Percentiles rank a stretch among this genome's conserved stretches.
phyloP scores from a whole-genome alignment of 2,888 invertebrate genomes.

The Drosophila sordidula region DNA sequence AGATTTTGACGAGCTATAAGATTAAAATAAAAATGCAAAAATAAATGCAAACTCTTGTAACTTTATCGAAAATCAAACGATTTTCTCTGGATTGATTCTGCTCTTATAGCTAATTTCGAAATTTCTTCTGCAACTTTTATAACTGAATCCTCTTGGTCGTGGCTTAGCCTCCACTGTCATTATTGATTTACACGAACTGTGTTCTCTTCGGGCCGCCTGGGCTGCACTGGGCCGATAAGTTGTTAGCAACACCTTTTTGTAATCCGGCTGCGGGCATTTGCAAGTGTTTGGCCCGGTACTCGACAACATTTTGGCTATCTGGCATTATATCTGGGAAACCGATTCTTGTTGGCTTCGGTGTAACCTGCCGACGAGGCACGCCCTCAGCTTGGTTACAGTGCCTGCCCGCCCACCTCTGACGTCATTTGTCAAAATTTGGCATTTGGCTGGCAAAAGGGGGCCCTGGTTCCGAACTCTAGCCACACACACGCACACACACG shows the following conservation, averaged over 20 bases:
- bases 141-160: too few relatives aligned
- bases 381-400: slow-evolving; percentile 29
- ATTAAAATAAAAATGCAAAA: too few relatives aligned
- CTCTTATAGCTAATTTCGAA: too few relatives aligned
- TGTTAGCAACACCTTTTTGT: slow-evolving; percentile 44
- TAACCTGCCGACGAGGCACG: slow-evolving; percentile 40
- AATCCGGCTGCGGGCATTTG: slow-evolving; percentile 38
- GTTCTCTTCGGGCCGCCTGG: too few relatives aligned
- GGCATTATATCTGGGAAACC: slow-evolving; percentile 20
- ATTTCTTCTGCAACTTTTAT: too few relatives aligned
- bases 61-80: too few relatives aligned
- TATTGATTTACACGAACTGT: too few relatives aligned
- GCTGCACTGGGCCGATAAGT: background rate
- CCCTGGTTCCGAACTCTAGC: slow-evolving; percentile 5
- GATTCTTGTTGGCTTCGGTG: slow-evolving; percentile 55
- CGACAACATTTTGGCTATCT: slow-evolving; percentile 21
- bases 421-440: slow-evolving; percentile 73
- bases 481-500: background rate
- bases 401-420: slow-evolving; percentile 62
- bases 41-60: too few relatives aligned
- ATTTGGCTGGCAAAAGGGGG: slow-evolving; percentile 24
- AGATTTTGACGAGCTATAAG: too few relatives aligned
- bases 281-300: slow-evolving; percentile 15
- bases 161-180: too few relatives aligned
- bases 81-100: too few relatives aligned